Base-by-base conservation (phyloP, 2,888 invertebrate species). In the Ornithoptera priamus region DNA sequence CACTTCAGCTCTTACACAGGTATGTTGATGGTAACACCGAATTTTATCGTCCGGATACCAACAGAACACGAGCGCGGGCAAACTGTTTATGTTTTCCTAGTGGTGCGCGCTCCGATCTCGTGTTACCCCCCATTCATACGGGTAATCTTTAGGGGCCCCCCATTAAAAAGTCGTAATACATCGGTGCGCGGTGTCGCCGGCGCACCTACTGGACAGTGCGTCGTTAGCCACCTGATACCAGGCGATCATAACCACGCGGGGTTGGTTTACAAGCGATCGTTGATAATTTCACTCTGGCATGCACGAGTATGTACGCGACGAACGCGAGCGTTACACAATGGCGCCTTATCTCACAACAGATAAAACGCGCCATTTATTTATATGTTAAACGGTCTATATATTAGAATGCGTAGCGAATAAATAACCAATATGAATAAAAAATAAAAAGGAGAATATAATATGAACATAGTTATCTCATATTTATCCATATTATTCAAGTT, bases 191-290 rank as follows among this genome's bases (percentile, higher is more conserved):
- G 83, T 83, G 82, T 81, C 82, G 80, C 76, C 76, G 77, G 77
- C 75, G 79, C 81, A 85, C 89, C 90, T 89, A 90, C 89, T 88
- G 88, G 90, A 92, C 92, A 92, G 91, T 84, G 83, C 79, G 81
- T 91, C 92, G 90, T 92, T 92, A 90, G 88, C 84, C 84, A 92
- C 83, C 80, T 83, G 92, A 91, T 85, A 90, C 90, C 86, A 85
- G 85, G 86, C 84, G 76, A 85, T 88, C 90, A 91, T 90, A 85
- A 87, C 78, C 76, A 79, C 65, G 72, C 65, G 72, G 81, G 78
- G 82, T 81, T 78, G 71, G 77, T 76, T 84, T 81, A 69, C 74
- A 75, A 76, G 77, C 71, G 75, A 74, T 73, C 78, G 83, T 81
- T 80, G 80, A 81, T 81, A 75, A 81, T 81, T 78, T 76, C 75